Evolutionary conservation across 2,888 invertebrate genomes (phyloP).

Genomic region (Deilephila porcellus): DNA sequence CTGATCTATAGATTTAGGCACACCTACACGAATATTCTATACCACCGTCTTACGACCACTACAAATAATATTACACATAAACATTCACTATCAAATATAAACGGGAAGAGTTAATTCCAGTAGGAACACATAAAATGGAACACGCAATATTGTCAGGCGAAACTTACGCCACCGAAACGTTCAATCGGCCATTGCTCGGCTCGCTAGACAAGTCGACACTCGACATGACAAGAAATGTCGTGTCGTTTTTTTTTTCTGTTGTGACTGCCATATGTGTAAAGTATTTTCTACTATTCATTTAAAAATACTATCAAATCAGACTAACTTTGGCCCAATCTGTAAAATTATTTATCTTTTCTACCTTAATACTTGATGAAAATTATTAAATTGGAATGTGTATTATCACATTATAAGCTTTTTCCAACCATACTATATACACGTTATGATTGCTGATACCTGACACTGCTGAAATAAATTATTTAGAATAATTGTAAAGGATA

Average conservation of each 20-base stretch:
- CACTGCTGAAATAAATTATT: too few species aligned
- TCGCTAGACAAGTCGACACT: conserved; percentile 15
- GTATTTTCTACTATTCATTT: not conserved
- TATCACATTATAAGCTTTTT: too few species aligned
- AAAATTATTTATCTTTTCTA: too few species aligned
- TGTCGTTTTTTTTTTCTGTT: conserved; percentile 15
- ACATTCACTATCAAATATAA: conserved; percentile 48
- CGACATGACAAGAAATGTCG: conserved; percentile 29
- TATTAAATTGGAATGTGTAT: too few species aligned
- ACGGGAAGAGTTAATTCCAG: conserved; percentile 46
- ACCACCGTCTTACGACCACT: conserved; percentile 52
- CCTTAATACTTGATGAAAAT: too few species aligned
- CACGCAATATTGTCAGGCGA: conserved; percentile 48
- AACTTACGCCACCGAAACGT: conserved; percentile 49
- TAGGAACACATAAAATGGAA: conserved; percentile 44
- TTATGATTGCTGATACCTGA: too few species aligned
- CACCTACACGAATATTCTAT: conserved; percentile 60
- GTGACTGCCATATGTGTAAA: not conserved
- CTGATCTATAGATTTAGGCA: conserved; percentile 50
- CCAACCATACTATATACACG: too few species aligned
- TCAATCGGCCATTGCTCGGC: conserved; percentile 54
- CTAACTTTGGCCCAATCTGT: too few species aligned
- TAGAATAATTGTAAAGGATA: too few species aligned
- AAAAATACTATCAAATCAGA: too few species aligned
- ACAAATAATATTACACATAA: conserved; percentile 48